phyloP scores from a whole-genome alignment of 2,888 invertebrate species.

The Iphiclides podalirius region DNA sequence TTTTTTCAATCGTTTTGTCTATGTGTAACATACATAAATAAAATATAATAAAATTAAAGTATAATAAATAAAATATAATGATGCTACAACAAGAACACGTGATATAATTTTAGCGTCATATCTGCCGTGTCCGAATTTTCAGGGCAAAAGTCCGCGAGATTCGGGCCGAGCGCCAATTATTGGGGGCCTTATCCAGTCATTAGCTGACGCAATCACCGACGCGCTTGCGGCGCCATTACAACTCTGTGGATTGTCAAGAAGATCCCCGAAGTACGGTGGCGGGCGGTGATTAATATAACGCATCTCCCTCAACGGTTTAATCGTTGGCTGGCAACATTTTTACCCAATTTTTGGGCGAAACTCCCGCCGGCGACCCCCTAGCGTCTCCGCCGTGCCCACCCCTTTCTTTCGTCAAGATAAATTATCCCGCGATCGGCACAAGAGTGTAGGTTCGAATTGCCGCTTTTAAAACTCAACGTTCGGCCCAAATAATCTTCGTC shows the following conservation, averaged over 20 bases:
- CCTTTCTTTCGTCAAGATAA: slow-evolving; percentile 81
- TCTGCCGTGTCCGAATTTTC: too few species aligned
- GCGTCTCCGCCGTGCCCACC: slow-evolving; percentile 56
- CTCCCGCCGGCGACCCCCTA: slow-evolving; percentile 44
- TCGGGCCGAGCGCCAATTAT: too few species aligned
- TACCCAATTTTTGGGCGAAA: slow-evolving; percentile 77
- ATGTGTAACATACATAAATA: too few species aligned
- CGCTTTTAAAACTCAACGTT: slow-evolving; percentile 77
- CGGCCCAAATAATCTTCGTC: slow-evolving; percentile 68
- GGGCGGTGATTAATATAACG: slow-evolving; percentile 81
- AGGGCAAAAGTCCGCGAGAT: too few species aligned
- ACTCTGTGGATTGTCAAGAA: slow-evolving; percentile 52
- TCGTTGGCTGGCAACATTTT: slow-evolving; percentile 80
- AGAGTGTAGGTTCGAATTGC: slow-evolving; percentile 80
- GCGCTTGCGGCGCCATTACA: slow-evolving; percentile 34
- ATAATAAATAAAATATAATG: too few species aligned
- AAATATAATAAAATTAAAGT: too few species aligned
- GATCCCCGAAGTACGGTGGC: slow-evolving; percentile 67
- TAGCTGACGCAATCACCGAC: slow-evolving; percentile 10
- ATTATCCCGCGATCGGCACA: slow-evolving; percentile 79
- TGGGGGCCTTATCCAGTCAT: not conserved
- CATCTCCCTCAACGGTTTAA: slow-evolving; percentile 79
- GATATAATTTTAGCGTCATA: too few species aligned
- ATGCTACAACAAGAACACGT: too few species aligned
- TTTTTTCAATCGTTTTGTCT: too few species aligned